A percentile compares a stretch with the other conserved stretches of the same genome.
Conservation (phyloP, 2,113 vertebrate genomes). For the Cepphus grylle region DNA sequence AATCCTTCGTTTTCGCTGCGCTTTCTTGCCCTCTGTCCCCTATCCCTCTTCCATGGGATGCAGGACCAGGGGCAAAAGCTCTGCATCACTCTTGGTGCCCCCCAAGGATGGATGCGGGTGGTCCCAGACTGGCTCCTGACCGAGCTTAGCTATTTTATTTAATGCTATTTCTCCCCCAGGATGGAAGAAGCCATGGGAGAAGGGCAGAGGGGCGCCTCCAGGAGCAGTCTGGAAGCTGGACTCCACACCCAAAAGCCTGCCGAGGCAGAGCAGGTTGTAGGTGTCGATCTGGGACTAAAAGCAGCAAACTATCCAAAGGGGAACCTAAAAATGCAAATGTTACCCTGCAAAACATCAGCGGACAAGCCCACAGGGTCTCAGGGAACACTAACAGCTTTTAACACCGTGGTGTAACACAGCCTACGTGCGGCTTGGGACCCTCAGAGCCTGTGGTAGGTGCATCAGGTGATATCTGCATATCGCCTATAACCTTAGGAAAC, state of each 20-base stretch:
- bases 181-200: background rate
- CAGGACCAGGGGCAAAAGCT: background rate
- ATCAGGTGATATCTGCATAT: too few species aligned
- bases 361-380: background rate
- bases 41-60: background rate
- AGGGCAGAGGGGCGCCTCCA: background rate
- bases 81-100: background rate
- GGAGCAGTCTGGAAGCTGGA: background rate
- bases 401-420: background rate
- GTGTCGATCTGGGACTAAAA: background rate
- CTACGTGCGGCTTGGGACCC: background rate
- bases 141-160: background rate
- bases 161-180: background rate
- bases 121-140: background rate
- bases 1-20: accelerated
- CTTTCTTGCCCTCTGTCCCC: background rate
- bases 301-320: background rate
- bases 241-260: background rate
- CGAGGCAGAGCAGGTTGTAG: background rate
- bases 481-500: background rate
- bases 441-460: accelerated
- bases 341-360: background rate
- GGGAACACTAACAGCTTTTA: background rate
- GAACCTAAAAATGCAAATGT: background rate
- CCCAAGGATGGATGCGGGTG: background rate